A percentile compares a stretch with the other conserved stretches of the same genome.
Evolutionary conservation across 2,113 vertebrate species (phyloP).

Genomic region (Indri indri): DNA sequence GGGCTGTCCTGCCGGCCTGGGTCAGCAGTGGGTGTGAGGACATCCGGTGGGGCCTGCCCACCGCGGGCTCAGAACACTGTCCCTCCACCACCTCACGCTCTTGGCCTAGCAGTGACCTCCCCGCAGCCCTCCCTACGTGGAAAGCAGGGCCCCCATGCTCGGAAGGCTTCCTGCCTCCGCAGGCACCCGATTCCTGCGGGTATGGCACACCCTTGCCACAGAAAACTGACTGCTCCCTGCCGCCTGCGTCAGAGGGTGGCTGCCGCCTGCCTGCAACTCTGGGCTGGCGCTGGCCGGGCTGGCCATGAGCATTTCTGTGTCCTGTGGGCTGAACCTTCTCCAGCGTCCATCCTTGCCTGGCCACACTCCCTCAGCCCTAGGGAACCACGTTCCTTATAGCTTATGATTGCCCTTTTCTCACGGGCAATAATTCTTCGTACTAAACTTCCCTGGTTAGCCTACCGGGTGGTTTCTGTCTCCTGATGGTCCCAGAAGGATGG

Average conservation of each 20-base stretch:
- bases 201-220: background rate
- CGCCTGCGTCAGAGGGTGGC: background rate
- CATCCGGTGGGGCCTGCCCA: background rate
- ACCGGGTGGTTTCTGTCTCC: background rate
- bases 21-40: background rate
- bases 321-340: background rate
- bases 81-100: background rate
- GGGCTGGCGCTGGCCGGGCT: background rate
- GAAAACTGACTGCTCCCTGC: background rate
- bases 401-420: background rate
- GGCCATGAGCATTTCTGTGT: rapidly evolving
- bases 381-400: background rate
- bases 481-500: background rate
- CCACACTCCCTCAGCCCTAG: background rate
- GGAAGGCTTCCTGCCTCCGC: background rate
- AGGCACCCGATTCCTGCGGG: background rate
- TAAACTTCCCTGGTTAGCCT: background rate
- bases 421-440: background rate
- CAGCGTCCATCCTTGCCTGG: too few species aligned
- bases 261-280: too few species aligned
- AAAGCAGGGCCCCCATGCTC: background rate
- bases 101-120: background rate
- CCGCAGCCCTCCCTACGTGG: background rate
- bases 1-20: background rate
- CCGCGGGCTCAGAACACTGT: background rate